phyloP scores from a whole-genome alignment of 2,113 vertebrate genomes.

The Hypanus sabinus region DNA sequence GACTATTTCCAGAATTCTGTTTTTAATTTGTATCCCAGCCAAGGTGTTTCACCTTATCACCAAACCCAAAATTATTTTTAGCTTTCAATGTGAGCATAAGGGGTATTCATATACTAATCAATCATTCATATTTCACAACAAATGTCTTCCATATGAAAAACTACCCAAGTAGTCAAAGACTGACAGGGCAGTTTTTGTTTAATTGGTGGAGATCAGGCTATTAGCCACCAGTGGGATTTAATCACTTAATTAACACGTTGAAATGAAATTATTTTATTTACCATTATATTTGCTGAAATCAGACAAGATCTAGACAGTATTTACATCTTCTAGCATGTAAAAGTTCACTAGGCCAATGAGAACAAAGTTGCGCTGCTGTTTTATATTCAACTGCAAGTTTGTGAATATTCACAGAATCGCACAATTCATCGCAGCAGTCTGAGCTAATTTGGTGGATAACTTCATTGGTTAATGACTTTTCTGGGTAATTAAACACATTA shows the following conservation, averaged over 20 bases:
- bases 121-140: background rate
- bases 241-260: too few relatives aligned
- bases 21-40: background rate
- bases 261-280: background rate
- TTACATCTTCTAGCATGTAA: background rate
- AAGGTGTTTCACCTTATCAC: background rate
- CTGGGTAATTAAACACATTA: constrained; percentile 63
- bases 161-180: background rate
- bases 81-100: background rate
- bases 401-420: constrained; percentile 56
- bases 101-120: background rate
- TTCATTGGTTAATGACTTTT: constrained; percentile 72
- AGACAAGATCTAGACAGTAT: background rate
- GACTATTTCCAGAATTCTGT: too few relatives aligned
- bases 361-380: constrained; percentile 1
- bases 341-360: background rate
- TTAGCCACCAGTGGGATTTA: background rate
- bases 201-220: background rate
- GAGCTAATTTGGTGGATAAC: constrained; percentile 73
- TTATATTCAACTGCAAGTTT: constrained; percentile 51
- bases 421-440: constrained; percentile 65
- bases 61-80: background rate
- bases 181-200: background rate
- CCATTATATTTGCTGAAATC: background rate
- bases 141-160: background rate